A percentile compares a stretch with the other conserved stretches of the same genome.
Evolutionary conservation across 1,140 invertebrate species (phyloP).

Genomic region (Asobara japonica): DNA sequence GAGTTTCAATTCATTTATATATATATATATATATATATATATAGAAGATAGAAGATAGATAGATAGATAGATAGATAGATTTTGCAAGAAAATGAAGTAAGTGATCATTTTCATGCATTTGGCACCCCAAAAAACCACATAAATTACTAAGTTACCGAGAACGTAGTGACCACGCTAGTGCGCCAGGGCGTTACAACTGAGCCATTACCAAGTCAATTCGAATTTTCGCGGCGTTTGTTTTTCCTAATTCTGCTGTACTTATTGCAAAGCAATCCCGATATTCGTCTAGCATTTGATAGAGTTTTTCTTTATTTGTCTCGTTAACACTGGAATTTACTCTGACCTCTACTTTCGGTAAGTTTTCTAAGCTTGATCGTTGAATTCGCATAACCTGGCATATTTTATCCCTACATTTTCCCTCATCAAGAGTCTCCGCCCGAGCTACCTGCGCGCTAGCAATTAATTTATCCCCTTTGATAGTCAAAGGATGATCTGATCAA

Average conservation of each 20-base stretch:
- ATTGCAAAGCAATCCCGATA: constrained; percentile 42
- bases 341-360: constrained; percentile 21
- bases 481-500: too few species aligned
- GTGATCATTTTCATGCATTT: too few species aligned
- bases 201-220: constrained; percentile 46
- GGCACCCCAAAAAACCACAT: too few species aligned
- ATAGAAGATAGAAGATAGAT: too few species aligned
- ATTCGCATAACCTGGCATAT: background rate
- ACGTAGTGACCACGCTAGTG: too few species aligned
- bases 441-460: constrained; percentile 15
- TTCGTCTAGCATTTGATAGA: constrained; percentile 26
- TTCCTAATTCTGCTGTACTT: constrained; percentile 28
- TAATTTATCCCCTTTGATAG: too few species aligned
- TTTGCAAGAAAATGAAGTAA: too few species aligned
- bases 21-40: too few species aligned
- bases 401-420: background rate
- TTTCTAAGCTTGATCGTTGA: background rate
- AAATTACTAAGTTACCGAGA: too few species aligned
- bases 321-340: constrained; percentile 2
- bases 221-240: constrained; percentile 40
- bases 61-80: too few species aligned
- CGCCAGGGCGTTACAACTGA: constrained; percentile 49
- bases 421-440: constrained; percentile 2
- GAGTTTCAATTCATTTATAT: too few species aligned
- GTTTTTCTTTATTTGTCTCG: background rate